A percentile compares a stretch with the other conserved stretches of the same genome.
These are phyloP conservation scores for Neolamprologus modestus DNA, from an alignment of 2,113 vertebrate species.

Conservation along the genomic window DNA sequence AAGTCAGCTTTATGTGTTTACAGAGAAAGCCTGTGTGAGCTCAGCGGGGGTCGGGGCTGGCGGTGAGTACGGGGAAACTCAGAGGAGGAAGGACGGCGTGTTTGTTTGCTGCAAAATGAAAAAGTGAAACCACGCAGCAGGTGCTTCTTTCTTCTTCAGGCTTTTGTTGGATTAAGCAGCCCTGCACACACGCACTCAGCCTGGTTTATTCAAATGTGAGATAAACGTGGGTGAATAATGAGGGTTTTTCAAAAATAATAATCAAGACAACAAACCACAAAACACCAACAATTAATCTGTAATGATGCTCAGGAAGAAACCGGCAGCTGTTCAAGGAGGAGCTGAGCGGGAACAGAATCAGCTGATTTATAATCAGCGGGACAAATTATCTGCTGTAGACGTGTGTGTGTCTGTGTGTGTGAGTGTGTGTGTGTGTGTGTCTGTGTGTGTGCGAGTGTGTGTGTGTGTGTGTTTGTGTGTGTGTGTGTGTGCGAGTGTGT, in stretches of 20 bases:
- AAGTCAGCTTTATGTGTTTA: background rate
- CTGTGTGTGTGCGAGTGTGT: rapidly evolving
- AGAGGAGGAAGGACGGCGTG: background rate
- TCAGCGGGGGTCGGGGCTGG: background rate
- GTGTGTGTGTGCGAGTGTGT: too few relatives aligned
- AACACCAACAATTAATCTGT: background rate
- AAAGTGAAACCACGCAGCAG: background rate
- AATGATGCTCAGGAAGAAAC: background rate
- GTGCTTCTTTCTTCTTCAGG: background rate
- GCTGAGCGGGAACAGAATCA: background rate
- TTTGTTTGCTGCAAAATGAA: background rate
- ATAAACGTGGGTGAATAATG: background rate
- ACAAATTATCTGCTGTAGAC: background rate
- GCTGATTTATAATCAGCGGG: background rate
- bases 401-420: rapidly evolving
- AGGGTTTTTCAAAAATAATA: background rate
- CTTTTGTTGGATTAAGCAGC: background rate
- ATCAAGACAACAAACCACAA: background rate
- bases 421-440: background rate
- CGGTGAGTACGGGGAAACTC: background rate
- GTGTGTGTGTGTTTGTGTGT: rapidly evolving
- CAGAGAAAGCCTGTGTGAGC: background rate
- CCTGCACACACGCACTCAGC: background rate
- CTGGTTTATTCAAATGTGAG: background rate
- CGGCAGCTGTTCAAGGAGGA: rapidly evolving